Base-by-base conservation (phyloP, 2,797 vertebrate genomes). In the Onychomys leucogaster region DNA sequence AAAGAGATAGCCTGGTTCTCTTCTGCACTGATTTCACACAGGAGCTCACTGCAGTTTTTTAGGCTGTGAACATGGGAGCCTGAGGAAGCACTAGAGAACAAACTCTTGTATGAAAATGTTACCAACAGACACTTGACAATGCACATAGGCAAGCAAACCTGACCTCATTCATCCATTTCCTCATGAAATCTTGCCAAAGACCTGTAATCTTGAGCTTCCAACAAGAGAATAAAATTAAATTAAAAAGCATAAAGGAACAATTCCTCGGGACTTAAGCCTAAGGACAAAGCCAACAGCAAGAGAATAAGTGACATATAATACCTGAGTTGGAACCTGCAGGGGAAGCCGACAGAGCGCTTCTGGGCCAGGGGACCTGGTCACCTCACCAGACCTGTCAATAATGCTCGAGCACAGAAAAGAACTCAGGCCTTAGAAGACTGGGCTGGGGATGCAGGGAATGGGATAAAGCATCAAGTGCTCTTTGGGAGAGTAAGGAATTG, bases 331-430 rank as follows among this genome's bases (percentile, higher is more conserved):
- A 96, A 61, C 78, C 89, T 91, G 76, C 43, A 34, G 37, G 69
- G 81, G 63, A 43, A 95, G 69, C 34, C 0, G 0, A 86, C 6
- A 94, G 91, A 95, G 37, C 69, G 75, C 41, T 90, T 89, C 85
- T 41, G 81, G 81, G 77, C 77, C 81, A 90, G 65, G 63, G 46
- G 65, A 81, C 63, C 92, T 94, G 88, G 86, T 93, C 76, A 90
- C 76, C 84, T 96, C 71, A 95, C n/a, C 89, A 94, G 76, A 85
- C 92, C 95, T 90, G 88, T 82, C 81, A 94, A 71, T 84, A 88
- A 91, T 52, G 78, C 37, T 76, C 65, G 61, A 94, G 46, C 81
- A 82, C 41, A 96, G 82, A 88, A 59, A 92, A 96, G 52, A 96
- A 67, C 78, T 94, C 85, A 75, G 73, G 95, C 43, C 91, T 94